These are phyloP conservation scores for Lathamus discolor DNA, from an alignment of 2,113 vertebrate genomes.

Conservation along the genomic window DNA sequence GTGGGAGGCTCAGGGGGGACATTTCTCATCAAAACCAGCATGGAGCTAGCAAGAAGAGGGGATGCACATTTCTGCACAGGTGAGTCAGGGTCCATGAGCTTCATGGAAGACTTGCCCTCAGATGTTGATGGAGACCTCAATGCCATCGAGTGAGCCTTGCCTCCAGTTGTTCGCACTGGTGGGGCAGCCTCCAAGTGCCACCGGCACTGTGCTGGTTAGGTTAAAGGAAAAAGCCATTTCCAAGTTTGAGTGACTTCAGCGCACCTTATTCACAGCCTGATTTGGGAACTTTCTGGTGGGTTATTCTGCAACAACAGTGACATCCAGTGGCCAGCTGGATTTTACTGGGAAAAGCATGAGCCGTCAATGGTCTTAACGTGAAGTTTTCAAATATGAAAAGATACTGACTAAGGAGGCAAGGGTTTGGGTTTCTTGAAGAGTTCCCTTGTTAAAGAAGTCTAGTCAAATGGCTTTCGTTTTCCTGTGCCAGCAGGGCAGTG, in stretches of 20 bases:
- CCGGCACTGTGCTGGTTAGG: not conserved
- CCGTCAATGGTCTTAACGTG: accelerated
- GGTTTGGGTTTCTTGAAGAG: not conserved
- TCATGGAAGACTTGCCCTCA: not conserved
- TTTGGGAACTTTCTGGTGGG: not conserved
- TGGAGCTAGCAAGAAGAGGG: not conserved
- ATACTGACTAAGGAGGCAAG: not conserved
- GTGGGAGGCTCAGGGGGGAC: not conserved
- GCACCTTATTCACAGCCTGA: not conserved
- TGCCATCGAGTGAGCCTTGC: accelerated
- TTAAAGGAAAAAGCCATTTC: not conserved
- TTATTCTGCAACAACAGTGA: constrained; percentile 64
- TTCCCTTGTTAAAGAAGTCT: not conserved
- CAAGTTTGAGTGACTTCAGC: not conserved
- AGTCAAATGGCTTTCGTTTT: not conserved
- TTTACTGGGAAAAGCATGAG: not conserved
- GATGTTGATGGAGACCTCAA: not conserved
- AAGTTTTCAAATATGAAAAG: not conserved
- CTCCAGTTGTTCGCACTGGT: not conserved
- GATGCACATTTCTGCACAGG: not conserved
- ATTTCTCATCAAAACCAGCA: not conserved
- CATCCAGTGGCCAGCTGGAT: constrained; percentile 43
- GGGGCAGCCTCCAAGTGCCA: not conserved
- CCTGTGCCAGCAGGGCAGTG: not conserved
- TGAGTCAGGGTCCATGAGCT: not conserved